Evolutionary conservation across 2,888 invertebrate species (phyloP).

Genomic region (Ganaspis brasiliensis): DNA sequence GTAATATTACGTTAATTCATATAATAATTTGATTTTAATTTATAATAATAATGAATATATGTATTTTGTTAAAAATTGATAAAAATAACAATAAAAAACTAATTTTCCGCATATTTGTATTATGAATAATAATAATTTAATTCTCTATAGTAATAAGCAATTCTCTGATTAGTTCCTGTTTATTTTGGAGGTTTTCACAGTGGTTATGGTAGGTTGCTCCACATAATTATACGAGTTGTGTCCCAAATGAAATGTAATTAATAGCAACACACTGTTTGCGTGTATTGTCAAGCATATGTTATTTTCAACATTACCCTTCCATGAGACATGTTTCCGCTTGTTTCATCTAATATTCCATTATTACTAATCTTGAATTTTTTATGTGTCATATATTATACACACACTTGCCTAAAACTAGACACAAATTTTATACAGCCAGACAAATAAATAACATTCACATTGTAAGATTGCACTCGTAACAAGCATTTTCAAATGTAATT

Average conservation of each 20-base stretch:
- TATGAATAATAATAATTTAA: too few relatives aligned
- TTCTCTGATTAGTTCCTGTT: constrained; percentile 23
- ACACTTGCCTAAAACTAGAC: too few relatives aligned
- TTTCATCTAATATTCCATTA: constrained; percentile 25
- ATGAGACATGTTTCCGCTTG: constrained; percentile 3
- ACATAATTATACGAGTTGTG: constrained; percentile 17
- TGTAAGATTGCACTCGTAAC: too few relatives aligned
- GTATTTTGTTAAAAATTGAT: too few relatives aligned
- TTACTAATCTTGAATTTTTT: neutral
- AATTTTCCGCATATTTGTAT: too few relatives aligned
- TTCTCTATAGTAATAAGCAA: neutral
- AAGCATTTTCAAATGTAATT: too few relatives aligned
- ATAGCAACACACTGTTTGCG: constrained; percentile 23
- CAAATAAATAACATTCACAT: too few relatives aligned
- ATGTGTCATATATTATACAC: neutral
- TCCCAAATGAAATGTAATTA: constrained; percentile 35
- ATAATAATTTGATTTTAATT: too few relatives aligned
- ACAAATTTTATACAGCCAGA: too few relatives aligned
- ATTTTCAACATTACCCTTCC: constrained; percentile 3
- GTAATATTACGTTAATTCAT: too few relatives aligned
- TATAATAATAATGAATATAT: too few relatives aligned
- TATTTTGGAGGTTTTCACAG: neutral
- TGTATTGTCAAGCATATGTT: constrained; percentile 30
- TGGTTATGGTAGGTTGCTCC: constrained; percentile 3
- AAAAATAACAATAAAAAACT: too few relatives aligned